Evolutionary conservation across 2,113 vertebrate species (phyloP), one percentile per base, ranked within the genome.

Genomic region (Junco hyemalis): DNA sequence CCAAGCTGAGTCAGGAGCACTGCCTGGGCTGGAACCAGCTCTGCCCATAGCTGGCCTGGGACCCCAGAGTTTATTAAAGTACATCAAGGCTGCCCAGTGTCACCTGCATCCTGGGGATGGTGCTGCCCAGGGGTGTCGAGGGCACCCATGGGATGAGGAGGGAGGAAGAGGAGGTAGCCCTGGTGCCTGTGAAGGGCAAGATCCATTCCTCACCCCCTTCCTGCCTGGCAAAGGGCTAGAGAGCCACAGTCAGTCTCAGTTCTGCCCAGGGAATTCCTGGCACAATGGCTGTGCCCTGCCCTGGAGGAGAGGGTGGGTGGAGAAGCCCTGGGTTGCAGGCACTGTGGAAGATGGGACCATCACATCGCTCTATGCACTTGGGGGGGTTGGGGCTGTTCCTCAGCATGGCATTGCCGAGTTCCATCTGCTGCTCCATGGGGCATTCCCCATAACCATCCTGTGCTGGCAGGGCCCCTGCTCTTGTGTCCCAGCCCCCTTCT

Each of bases 1-100:
- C 35, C 38, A 5, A 5, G 12, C 23, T 0, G 0, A 82, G 65
- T 20, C 4, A 5, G 31, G 20, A 60, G 14, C 0, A 0, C 53
- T 38, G 50, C 35, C 68, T 23, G 4, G 42, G 56, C 42, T 31
- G 5, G 38, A 59, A 60, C 20, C 2, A 4, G 57, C 29, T 42
- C n/a, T 57, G 84, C 35, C 40, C 5, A 1, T 35, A 79, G 40
- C 19, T 6, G 18, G 28, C 40, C 10, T 51, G 70, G 74, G 84
- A 38, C 21, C 25, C 28, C 6, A 25, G 54, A 15, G 10, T 29
- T 77, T 14, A 91, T 86, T 93, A 93, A 92, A 91, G 25, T 23
- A 18, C n/a, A 8, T 44, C 3, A 14, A 85, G 59, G 88, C 71
- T 79, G 16, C 71, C 16, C 6, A 3, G 54, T 45, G 91, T 85